Conservation (phyloP, 2,888 invertebrate species). For the Tanaodytes sp. region DNA sequence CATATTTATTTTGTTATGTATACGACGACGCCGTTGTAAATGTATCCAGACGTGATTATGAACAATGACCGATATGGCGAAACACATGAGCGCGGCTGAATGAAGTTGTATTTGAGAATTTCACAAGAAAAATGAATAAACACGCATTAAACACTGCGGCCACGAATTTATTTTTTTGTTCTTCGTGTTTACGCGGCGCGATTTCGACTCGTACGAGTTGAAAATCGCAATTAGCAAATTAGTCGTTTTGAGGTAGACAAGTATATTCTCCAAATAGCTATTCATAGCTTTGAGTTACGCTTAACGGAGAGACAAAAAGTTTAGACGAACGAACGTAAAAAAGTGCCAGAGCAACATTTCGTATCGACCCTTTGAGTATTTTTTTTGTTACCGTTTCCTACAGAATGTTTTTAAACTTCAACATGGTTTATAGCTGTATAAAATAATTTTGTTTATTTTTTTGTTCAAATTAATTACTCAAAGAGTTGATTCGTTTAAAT, state of each 20-base stretch:
- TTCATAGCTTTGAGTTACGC: constrained; percentile 69
- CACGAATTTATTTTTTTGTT: constrained; percentile 63
- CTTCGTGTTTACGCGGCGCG: no score
- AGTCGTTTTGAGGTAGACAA: constrained; percentile 71
- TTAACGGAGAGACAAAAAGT: constrained; percentile 65
- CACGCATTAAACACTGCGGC: constrained; percentile 54
- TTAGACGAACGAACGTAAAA: constrained; percentile 50
- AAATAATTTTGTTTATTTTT: neutral
- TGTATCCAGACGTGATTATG: no score
- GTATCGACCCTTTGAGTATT: no score
- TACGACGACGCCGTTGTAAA: no score
- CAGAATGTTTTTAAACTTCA: no score
- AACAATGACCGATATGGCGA: constrained; percentile 17
- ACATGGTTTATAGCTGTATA: no score
- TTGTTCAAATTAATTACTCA: constrained; percentile 6
- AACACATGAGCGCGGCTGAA: constrained; percentile 14
- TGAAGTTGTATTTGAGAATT: no score
- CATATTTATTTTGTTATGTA: no score
- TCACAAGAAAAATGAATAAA: constrained; percentile 58
- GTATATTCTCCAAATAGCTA: constrained; percentile 72
- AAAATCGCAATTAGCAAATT: constrained; percentile 67
- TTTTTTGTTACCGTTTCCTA: neutral
- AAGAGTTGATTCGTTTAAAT: constrained; percentile 24
- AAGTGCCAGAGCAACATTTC: no score
- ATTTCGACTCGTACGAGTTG: no score